These are phyloP conservation scores for Chitala chitala DNA, from an alignment of 2,113 vertebrate species.

Conservation along the genomic window DNA sequence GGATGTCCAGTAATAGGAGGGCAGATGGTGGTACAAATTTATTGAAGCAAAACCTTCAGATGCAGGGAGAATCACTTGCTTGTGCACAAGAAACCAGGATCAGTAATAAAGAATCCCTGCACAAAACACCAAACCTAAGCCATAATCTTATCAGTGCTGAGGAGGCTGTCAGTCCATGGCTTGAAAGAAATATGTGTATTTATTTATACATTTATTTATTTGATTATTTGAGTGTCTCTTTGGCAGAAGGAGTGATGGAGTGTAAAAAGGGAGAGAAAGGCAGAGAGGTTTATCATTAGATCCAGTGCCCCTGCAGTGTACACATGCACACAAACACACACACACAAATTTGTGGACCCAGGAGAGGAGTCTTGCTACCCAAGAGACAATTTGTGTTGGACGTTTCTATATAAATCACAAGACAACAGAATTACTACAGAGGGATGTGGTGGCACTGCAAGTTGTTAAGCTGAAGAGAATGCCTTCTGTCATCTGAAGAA, in stretches of 20 bases:
- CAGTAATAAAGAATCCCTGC: neutral
- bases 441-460: neutral
- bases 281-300: neutral
- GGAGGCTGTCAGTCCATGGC: neutral
- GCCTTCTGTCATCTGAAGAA: neutral
- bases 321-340: too few relatives aligned
- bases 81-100: neutral
- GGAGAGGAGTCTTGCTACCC: neutral
- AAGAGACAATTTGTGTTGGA: slow-evolving; percentile 16
- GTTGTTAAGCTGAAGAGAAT: slow-evolving; percentile 15
- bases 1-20: neutral
- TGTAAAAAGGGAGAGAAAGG: neutral
- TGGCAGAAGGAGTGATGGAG: neutral
- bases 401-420: slow-evolving; percentile 27
- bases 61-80: neutral
- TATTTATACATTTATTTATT: neutral
- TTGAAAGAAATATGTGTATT: neutral
- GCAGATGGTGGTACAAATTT: neutral
- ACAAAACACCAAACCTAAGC: neutral
- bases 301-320: neutral
- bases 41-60: neutral
- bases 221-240: neutral
- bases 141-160: neutral
- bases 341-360: slow-evolving; percentile 10
- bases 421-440: slow-evolving; percentile 21